These are phyloP conservation scores for Mesembrinibis cayennensis DNA, from an alignment of 2,113 vertebrate genomes.

Conservation along the genomic window DNA sequence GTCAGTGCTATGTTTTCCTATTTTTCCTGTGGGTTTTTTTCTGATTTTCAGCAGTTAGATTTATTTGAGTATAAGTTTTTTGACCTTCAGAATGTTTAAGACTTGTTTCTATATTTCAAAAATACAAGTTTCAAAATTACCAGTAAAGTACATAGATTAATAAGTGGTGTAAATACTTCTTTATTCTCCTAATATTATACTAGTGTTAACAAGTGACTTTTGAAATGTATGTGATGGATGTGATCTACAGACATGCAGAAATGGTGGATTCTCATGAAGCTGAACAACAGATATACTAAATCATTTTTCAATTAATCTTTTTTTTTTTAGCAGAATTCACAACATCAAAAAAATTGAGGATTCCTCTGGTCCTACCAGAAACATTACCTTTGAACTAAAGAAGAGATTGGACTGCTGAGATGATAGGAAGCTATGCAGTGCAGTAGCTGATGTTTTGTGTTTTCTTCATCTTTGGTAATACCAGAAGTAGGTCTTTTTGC, in stretches of 20 bases:
- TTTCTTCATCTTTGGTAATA: background rate
- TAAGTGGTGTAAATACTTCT: background rate
- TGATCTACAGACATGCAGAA: background rate
- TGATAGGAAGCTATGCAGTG: background rate
- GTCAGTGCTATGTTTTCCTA: background rate
- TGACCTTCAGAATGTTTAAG: background rate
- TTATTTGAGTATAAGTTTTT: background rate
- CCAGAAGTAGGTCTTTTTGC: background rate
- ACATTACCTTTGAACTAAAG: background rate
- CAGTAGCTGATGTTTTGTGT: background rate
- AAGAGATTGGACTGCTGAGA: background rate
- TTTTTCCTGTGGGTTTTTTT: background rate
- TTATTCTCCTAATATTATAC: background rate
- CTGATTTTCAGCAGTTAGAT: background rate
- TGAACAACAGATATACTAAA: background rate
- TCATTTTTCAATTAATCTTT: background rate
- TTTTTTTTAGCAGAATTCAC: background rate
- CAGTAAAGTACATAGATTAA: background rate
- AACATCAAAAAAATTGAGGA: background rate
- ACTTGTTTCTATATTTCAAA: background rate
- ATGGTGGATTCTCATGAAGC: background rate
- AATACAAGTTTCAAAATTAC: background rate
- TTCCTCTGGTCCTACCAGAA: background rate
- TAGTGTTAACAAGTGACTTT: background rate
- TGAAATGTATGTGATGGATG: background rate